Base-by-base conservation (phyloP, 2,888 invertebrate species). In the Sicus ferrugineus region DNA sequence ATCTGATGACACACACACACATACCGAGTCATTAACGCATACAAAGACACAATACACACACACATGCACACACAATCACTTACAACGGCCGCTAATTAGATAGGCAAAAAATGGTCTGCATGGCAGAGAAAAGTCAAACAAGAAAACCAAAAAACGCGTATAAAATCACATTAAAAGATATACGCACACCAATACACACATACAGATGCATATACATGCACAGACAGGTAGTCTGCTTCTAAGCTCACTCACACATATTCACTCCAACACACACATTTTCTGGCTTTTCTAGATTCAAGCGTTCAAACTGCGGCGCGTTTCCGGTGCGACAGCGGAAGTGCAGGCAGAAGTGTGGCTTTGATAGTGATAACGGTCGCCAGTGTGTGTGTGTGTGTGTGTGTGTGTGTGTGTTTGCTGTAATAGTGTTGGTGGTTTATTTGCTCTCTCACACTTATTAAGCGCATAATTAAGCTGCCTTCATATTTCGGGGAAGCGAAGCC, bases 321-420 rank as follows among this genome's bases (percentile, higher is more conserved):
- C 68, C 62, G 68, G 63, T 63, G 42, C 63, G 68, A 54, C 68
- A 56, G 54, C 68, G 62, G 62, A 62, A 68, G 62, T 52, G 30
- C 58, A 46, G 38, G 54, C 26, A 19, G 28, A 23, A 54, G 16
- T 14, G 14, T 16, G 56, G 21, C 28, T n/a, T 7, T 26, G 54
- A 19, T 64, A 58, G 31, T 31, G 28, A 14, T 14, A 50, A 46
- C n/a, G 28, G 30, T n/a, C 42, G 54, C 56, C n/a, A 23, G 31
- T 42, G 56, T 11, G 7, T 46, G n/a, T 46, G 48, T 7, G 14
- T 6, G 31, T 19, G 23, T 9, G 23, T 46, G 31, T 30, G 19
- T 14, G 23, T 42, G 21, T 26, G n/a, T 16, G 48, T 14, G 3
- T 23, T 21, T 38, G 66, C 34, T 66, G 66, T 56, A 26, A 21